These are phyloP conservation scores for Dicroscelio sp. DNA, from an alignment of 2,888 invertebrate genomes.

Conservation along the genomic window DNA sequence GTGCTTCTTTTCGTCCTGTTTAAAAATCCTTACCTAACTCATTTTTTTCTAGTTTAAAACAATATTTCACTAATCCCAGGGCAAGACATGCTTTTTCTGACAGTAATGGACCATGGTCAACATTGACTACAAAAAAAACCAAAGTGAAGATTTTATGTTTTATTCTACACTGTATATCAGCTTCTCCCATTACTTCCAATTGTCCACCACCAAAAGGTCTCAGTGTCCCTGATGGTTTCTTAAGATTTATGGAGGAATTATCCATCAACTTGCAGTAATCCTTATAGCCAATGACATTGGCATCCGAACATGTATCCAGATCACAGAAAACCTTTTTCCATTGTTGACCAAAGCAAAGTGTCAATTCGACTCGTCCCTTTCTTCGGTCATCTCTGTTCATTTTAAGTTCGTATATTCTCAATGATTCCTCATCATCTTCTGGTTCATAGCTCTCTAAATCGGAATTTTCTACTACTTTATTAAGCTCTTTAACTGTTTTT, in stretches of 20 bases:
- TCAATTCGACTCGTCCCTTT: neutral
- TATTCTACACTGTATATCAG: neutral
- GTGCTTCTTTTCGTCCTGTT: neutral
- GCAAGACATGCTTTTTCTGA: conserved; percentile 21
- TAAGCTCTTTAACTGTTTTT: neutral
- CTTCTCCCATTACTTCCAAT: conserved; percentile 22
- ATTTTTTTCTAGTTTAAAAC: neutral
- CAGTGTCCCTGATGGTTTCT: neutral
- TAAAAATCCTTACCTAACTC: neutral
- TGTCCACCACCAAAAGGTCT: conserved; percentile 32
- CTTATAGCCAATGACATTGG: conserved; percentile 24
- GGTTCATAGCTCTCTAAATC: neutral
- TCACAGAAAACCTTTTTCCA: conserved; percentile 37
- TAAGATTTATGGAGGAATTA: neutral
- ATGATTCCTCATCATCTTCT: neutral
- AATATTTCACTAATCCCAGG: conserved; percentile 34
- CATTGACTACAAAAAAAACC: conserved; percentile 8
- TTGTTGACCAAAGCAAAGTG: neutral
- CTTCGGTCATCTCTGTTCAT: neutral
- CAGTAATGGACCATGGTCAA: conserved; percentile 30
- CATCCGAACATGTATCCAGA: conserved; percentile 32
- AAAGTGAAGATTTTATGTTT: conserved; percentile 4
- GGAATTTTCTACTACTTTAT: no score
- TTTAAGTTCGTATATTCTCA: conserved; percentile 23
- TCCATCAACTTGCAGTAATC: neutral